Base-by-base conservation (phyloP, 2,888 invertebrate genomes). In the Osmoderma eremita region DNA sequence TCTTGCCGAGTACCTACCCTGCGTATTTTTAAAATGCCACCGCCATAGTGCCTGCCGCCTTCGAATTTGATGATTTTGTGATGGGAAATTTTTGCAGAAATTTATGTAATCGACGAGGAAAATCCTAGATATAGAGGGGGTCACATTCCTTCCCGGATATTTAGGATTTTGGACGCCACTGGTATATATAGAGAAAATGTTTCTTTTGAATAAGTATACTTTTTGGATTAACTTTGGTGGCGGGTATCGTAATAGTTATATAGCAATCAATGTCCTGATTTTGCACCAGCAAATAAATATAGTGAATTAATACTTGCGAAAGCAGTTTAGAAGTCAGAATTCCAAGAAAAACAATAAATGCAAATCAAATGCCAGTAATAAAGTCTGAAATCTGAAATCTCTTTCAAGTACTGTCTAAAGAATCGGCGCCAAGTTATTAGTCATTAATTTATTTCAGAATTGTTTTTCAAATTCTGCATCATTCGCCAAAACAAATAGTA, bases 61-160 rank as follows among this genome's bases (percentile, higher is more conserved):
- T 61, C 56, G 58, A 61, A 30, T 45, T 30, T 30, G 2, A 30
- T 30, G 30, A 30, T 5, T 30, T 30, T 30, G 30, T 30, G 5
- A 30, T 30, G 30, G 10, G 17, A 38, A 67, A 65, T 56, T 41
- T 39, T 86, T 76, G 84, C 85, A 76, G 84, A 86, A 50, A 78
- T 79, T 71, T 84, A 82, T 75, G 80, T 85, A 58, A 84, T 86
- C 75, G 83, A 83, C 74, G 87, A 85, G 73, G 85, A 86, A 76
- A 86, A 88, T 78, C 88, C 88, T 50, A 83, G 88, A 78, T 88
- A 88, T 80, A 84, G 86, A 73, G 88, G 88, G 51, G 85, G 87
- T 51, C 84, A 86, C 71, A 90, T 90, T 77, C 90, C 90, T 30
- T 90, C 90, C 42, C 86, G 87, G 77, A 87, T 90, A 72, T 91